Evolutionary conservation across 2,797 vertebrate species (phyloP).

Genomic region (Brotula barbata): DNA sequence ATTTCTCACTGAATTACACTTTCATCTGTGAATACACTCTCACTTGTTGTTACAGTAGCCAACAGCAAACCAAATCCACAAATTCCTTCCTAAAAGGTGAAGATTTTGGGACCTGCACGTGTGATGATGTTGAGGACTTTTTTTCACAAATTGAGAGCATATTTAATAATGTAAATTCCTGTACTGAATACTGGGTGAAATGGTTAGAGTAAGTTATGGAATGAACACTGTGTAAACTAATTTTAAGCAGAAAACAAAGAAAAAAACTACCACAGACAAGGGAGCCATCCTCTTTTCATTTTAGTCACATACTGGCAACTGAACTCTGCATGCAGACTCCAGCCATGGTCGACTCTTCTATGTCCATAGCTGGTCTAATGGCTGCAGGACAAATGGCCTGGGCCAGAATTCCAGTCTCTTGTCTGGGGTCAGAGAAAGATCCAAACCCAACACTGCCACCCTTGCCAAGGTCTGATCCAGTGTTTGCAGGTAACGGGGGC

Average conservation of each 20-base stretch:
- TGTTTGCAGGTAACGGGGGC: constrained; percentile 87
- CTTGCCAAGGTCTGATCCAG: constrained; percentile 96
- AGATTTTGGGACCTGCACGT: background rate
- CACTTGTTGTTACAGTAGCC: background rate
- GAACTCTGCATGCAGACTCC: constrained; percentile 99
- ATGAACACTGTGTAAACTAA: too few species aligned
- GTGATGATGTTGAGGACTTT: background rate
- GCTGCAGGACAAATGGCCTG: constrained; percentile 74
- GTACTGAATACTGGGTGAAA: background rate
- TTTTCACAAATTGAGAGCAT: background rate
- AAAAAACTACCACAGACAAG: background rate
- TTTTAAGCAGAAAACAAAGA: too few species aligned
- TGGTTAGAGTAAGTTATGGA: background rate
- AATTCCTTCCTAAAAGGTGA: background rate
- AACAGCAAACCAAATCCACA: background rate
- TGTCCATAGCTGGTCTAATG: constrained; percentile 96
- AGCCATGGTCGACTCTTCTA: constrained; percentile 99
- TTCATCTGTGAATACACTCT: background rate
- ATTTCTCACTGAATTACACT: background rate
- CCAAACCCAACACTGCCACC: constrained; percentile 97
- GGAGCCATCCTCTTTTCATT: background rate
- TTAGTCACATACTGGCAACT: constrained; percentile 99
- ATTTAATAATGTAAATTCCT: background rate
- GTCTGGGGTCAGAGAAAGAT: constrained; percentile 98
- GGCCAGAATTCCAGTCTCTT: constrained; percentile 92